Percentiles rank a stretch among this genome's conserved stretches.
phyloP scores from a whole-genome alignment of 2,113 vertebrate species.

The Ptyas mucosa region DNA sequence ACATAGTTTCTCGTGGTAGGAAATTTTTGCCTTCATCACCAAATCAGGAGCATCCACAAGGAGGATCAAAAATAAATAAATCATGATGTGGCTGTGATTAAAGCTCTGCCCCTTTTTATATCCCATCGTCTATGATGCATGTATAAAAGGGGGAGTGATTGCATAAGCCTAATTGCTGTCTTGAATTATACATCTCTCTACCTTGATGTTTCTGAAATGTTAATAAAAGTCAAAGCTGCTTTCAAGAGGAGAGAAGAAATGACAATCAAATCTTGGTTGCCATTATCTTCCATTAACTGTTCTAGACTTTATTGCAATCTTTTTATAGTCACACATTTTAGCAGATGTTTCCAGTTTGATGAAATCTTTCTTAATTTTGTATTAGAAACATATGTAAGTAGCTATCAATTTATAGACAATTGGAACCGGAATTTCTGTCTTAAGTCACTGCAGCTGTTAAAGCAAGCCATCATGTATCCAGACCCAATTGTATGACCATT shows the following conservation, averaged over 20 bases:
- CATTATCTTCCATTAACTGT: background rate
- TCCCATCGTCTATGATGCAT: background rate
- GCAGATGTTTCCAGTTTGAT: background rate
- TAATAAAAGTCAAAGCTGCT: background rate
- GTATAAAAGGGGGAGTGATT: background rate
- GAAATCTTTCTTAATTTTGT: background rate
- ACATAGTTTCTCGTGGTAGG: background rate
- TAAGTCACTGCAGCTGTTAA: background rate
- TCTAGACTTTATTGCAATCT: background rate
- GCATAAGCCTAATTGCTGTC: background rate
- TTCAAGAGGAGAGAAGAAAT: background rate
- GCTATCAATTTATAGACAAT: background rate
- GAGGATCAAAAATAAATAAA: background rate
- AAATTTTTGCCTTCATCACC: background rate
- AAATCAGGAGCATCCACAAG: background rate
- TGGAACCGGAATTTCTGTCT: background rate
- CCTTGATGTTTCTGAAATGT: background rate
- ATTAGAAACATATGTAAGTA: background rate
- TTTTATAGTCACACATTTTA: background rate
- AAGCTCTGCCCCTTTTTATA: background rate
- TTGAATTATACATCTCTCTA: background rate
- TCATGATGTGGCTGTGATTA: background rate
- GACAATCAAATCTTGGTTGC: background rate
- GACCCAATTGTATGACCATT: background rate
- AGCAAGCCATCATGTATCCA: background rate